Conservation (phyloP, 2,113 vertebrate genomes). For the Tragelaphus buxtoni region DNA sequence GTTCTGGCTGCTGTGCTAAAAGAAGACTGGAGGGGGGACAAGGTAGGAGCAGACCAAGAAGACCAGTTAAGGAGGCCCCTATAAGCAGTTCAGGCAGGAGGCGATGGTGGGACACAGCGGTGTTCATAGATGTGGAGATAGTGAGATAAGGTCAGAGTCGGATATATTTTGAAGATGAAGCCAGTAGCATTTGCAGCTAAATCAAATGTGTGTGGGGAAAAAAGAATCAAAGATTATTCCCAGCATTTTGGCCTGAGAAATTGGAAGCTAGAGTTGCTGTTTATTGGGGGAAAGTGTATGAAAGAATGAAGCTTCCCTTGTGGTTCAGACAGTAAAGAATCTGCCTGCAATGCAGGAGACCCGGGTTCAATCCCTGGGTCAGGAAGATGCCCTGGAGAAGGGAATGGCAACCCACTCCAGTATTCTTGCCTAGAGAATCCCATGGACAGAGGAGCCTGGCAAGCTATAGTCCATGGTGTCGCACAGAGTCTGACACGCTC, state of each 20-base stretch:
- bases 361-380: background rate
- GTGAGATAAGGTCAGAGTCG: background rate
- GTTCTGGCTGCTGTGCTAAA: background rate
- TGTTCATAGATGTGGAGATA: background rate
- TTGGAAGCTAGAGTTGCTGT: slow-evolving; percentile 4
- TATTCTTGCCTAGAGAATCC: background rate
- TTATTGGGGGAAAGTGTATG: background rate
- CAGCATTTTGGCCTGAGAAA: background rate
- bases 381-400: background rate
- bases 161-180: background rate
- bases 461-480: background rate
- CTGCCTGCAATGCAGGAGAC: background rate
- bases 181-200: background rate
- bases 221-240: background rate
- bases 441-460: background rate
- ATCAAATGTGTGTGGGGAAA: background rate
- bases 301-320: background rate
- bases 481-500: background rate
- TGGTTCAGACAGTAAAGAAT: background rate
- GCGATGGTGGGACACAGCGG: background rate
- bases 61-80: background rate
- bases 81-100: background rate
- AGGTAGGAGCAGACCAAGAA: background rate
- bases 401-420: background rate
- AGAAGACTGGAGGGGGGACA: background rate